Evolutionary conservation across 2,113 vertebrate species (phyloP).

Genomic region (Ellobius talpinus): DNA sequence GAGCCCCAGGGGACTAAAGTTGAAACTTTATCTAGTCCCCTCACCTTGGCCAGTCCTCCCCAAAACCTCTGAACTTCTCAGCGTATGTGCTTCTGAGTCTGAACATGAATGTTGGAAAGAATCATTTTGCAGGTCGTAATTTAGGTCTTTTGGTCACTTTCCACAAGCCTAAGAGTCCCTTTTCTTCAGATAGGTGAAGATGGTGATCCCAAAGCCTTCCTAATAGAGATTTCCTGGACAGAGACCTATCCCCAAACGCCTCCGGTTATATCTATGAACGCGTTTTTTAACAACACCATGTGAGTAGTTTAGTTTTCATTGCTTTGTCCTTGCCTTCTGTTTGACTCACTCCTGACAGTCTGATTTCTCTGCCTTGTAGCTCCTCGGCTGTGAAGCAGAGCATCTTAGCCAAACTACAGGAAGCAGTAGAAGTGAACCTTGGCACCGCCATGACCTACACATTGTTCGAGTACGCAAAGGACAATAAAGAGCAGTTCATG

Average conservation of each 20-base stretch:
- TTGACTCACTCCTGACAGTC: not conserved
- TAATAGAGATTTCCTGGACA: conserved; percentile 96
- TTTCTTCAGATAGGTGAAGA: conserved; percentile 93
- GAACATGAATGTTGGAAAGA: not conserved
- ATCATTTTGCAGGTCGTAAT: not conserved
- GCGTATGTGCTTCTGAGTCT: not conserved
- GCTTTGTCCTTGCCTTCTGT: not conserved
- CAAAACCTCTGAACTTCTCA: not conserved
- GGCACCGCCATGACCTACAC: conserved; percentile 98
- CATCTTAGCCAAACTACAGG: conserved; percentile 92
- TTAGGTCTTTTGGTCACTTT: conserved; percentile 24
- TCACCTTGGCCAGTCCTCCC: not conserved
- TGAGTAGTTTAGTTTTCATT: conserved; percentile 81
- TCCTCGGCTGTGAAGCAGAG: conserved; percentile 91
- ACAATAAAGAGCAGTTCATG: conserved; percentile 96
- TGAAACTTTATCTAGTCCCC: not conserved
- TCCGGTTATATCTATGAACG: conserved; percentile 94
- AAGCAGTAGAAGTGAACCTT: conserved; percentile 94
- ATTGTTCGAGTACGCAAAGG: conserved; percentile 98
- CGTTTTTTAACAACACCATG: conserved; percentile 99
- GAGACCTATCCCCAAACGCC: conserved; percentile 95
- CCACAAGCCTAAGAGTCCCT: conserved; percentile 62
- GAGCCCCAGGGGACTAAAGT: not conserved
- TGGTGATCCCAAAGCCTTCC: conserved; percentile 95
- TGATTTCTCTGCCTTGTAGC: conserved; percentile 84